These are phyloP conservation scores for Coptodon rendalli DNA, from an alignment of 2,113 vertebrate species.

Conservation along the genomic window DNA sequence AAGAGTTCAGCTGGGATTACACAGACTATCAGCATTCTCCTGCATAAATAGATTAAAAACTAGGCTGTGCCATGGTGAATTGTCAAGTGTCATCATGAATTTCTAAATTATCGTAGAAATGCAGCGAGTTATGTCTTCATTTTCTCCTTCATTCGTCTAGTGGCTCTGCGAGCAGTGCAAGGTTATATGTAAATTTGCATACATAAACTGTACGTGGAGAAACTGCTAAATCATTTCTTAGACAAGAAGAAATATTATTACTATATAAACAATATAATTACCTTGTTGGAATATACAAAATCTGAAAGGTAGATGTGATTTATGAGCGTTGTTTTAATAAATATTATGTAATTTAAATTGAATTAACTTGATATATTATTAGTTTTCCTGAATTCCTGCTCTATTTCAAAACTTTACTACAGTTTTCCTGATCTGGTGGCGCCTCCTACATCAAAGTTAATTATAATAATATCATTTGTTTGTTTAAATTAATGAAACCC, in stretches of 20 bases:
- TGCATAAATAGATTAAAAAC: constrained; percentile 40
- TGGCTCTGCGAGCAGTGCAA: not conserved
- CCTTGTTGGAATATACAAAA: not conserved
- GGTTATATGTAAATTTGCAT: not conserved
- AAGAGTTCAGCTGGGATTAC: constrained; percentile 53
- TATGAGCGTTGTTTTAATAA: not conserved
- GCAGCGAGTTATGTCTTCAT: not conserved
- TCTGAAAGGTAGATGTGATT: not conserved
- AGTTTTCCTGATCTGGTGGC: not conserved
- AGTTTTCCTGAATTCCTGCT: not conserved
- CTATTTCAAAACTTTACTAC: not conserved
- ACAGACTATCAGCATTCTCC: constrained; percentile 34
- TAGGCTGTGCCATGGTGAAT: constrained; percentile 1
- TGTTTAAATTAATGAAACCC: not conserved
- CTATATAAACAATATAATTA: not conserved
- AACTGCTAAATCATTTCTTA: not conserved
- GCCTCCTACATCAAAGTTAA: not conserved
- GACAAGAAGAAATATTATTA: not conserved
- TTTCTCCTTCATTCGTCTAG: not conserved
- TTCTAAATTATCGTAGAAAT: constrained; percentile 10
- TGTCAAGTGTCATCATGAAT: constrained; percentile 18
- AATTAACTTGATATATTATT: not conserved
- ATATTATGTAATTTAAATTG: not conserved
- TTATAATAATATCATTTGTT: not conserved
- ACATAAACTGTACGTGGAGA: not conserved